phyloP scores from a whole-genome alignment of 2,797 vertebrate species.

The Notamacropus eugenii region DNA sequence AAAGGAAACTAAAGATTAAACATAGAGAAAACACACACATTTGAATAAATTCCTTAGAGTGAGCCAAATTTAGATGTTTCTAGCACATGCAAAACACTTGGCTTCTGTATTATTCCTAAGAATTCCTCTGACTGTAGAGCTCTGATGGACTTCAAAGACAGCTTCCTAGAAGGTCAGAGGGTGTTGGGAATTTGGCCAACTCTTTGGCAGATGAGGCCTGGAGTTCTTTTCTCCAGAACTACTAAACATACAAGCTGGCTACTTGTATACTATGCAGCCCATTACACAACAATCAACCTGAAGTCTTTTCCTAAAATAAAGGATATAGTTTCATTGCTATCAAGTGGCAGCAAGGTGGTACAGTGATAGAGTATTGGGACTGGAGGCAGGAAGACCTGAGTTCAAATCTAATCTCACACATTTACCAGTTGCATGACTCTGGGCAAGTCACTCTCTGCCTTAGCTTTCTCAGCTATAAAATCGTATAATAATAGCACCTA shows the following conservation, averaged over 20 bases:
- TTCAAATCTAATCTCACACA: too few relatives aligned
- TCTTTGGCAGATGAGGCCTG: constrained; percentile 70
- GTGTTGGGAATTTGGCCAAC: constrained; percentile 76
- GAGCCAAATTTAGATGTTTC: constrained; percentile 72
- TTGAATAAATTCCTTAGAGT: constrained; percentile 77
- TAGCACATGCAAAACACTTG: constrained; percentile 72
- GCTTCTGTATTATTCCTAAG: constrained; percentile 73
- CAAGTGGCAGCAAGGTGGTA: neutral
- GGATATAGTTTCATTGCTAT: neutral
- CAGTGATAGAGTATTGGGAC: neutral
- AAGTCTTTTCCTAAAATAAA: constrained; percentile 43
- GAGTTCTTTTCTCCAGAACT: constrained; percentile 50
- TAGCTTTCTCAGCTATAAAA: neutral
- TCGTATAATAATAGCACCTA: neutral
- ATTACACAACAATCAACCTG: neutral
- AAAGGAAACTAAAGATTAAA: constrained; percentile 54
- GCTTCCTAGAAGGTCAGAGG: constrained; percentile 73
- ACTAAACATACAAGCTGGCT: neutral
- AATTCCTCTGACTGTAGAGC: constrained; percentile 78
- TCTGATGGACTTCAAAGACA: constrained; percentile 75
- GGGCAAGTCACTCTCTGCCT: neutral
- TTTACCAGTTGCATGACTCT: neutral
- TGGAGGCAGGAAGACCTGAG: too few relatives aligned
- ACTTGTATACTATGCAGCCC: constrained; percentile 21
- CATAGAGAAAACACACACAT: constrained; percentile 67